Evolutionary conservation across 2,888 invertebrate species (phyloP), one percentile per base, ranked within the genome.

Genomic region (Salticus scenicus): DNA sequence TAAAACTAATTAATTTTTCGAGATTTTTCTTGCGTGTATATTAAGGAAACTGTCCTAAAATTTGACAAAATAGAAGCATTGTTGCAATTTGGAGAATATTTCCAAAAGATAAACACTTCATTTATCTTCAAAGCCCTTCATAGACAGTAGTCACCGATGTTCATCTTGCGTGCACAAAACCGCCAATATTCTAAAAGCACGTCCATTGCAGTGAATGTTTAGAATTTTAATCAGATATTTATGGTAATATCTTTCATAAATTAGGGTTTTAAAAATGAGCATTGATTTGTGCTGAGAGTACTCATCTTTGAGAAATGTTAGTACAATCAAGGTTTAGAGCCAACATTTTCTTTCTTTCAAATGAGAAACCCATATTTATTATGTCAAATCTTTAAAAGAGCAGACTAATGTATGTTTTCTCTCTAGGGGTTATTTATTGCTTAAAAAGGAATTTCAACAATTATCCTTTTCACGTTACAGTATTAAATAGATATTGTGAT

Each of bases 251-350:
- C 4, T 17, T 28, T 28, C 51, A 82, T 83, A 76, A 76, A 83
- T 70, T 76, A 66, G 71, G 17, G 37, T 37, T 63, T 83, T 76
- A 83, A 81, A 82, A 82, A 70, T 82, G 42, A 47, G 42, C 42
- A 57, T 57, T 24, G 57, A 57, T 57, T 57, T 47, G 37, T 37
- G 8, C 17, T 47, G 47, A 47, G 14, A 17, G 47, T 17, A n/a
- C 8, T 47, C 24, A 24, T 24, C 1, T 37, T 37, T 7, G 37
- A 37, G 10, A 10, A 37, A 37, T 37, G 10, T 10, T 37, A 4
- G 10, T 37, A 37, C 37, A n/a, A n/a, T n/a, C n/a, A n/a, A n/a
- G n/a, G n/a, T n/a, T n/a, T n/a, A n/a, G n/a, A n/a, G n/a, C n/a
- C n/a, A n/a, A n/a, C n/a, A n/a, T n/a, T n/a, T n/a, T n/a, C n/a